Conservation (phyloP, 2,888 invertebrate genomes). For the Habrosyne pyritoides region DNA sequence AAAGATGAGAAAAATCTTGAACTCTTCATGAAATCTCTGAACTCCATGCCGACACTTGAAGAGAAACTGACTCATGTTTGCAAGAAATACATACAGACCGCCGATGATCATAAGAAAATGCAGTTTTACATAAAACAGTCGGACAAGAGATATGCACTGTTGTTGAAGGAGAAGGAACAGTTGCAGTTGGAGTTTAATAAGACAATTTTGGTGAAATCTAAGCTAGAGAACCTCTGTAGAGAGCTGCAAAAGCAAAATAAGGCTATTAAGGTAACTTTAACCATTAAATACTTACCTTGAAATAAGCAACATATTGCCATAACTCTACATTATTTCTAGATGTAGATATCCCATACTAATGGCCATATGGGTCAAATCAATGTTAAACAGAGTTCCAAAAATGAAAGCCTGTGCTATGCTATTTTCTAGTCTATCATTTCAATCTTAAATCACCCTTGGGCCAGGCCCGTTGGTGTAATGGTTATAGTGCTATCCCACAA, state of each 20-base stretch:
- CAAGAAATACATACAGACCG: constrained; percentile 90
- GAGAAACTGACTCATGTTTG: constrained; percentile 88
- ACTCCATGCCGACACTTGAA: constrained; percentile 82
- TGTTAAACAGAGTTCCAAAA: too few species aligned
- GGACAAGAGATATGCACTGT: constrained; percentile 83
- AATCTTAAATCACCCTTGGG: too few species aligned
- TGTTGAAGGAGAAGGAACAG: constrained; percentile 91
- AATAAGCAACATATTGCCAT: too few species aligned
- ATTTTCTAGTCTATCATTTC: too few species aligned
- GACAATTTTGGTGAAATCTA: constrained; percentile 90
- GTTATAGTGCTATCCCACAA: too few species aligned
- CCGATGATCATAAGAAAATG: constrained; percentile 87
- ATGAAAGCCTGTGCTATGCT: too few species aligned
- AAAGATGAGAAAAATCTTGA: constrained; percentile 86
- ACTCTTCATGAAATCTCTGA: constrained; percentile 86
- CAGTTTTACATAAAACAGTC: constrained; percentile 83
- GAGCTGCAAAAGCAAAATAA: constrained; percentile 97
- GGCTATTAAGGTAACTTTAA: constrained; percentile 89
- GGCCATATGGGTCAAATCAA: too few species aligned
- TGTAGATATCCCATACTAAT: too few species aligned
- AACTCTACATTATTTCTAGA: too few species aligned
- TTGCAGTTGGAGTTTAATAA: constrained; percentile 92
- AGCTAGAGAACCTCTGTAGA: constrained; percentile 94
- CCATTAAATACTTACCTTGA: neutral
- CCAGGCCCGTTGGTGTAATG: too few species aligned